These are phyloP conservation scores for Gambusia affinis DNA, from an alignment of 2,113 vertebrate species.

Conservation along the genomic window DNA sequence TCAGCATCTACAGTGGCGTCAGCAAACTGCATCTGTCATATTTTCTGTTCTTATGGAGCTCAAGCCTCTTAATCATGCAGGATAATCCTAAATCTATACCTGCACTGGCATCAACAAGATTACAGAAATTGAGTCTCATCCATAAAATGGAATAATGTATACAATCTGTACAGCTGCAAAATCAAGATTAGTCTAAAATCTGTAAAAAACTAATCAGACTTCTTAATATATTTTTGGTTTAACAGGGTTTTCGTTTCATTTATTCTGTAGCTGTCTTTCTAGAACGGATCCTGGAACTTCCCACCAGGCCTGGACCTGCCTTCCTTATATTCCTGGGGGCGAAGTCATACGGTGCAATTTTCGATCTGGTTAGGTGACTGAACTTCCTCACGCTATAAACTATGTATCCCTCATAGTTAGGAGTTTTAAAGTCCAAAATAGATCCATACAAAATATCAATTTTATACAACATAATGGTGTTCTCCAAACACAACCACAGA, in stretches of 20 bases:
- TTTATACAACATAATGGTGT: background rate
- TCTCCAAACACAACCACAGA: background rate
- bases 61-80: constrained; percentile 30
- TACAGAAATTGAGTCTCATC: background rate
- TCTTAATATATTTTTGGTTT: too few species aligned
- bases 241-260: background rate
- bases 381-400: background rate
- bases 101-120: constrained; percentile 7
- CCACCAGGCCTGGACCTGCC: background rate
- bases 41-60: constrained; percentile 39
- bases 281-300: constrained; percentile 2
- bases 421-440: background rate
- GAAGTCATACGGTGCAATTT: background rate
- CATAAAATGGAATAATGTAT: background rate
- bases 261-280: constrained; percentile 17
- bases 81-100: constrained; percentile 22
- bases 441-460: background rate
- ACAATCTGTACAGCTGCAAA: background rate
- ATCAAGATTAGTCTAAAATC: background rate
- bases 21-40: background rate
- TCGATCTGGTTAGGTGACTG: background rate
- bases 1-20: background rate
- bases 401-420: background rate
- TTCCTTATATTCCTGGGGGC: background rate
- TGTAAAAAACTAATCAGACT: background rate